Conservation (phyloP, 2,888 invertebrate species). For the Andrena bicolor region DNA sequence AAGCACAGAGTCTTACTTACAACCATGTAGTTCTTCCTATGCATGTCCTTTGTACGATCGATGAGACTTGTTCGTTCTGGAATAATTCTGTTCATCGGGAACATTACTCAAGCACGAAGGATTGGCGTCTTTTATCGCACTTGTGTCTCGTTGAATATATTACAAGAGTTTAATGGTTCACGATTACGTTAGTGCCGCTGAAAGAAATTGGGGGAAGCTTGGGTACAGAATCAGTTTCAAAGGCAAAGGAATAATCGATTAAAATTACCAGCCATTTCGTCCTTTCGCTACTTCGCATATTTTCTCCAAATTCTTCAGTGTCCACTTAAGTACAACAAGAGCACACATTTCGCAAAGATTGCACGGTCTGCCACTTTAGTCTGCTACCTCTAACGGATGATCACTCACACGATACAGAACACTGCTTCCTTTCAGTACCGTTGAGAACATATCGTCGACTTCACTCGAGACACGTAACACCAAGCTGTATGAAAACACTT, state of each 20-base stretch:
- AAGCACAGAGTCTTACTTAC: constrained; percentile 57
- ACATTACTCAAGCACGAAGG: constrained; percentile 50
- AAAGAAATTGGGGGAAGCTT: constrained; percentile 35
- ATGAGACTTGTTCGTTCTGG: constrained; percentile 36
- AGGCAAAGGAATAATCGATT: neutral
- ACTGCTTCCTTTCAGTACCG: constrained; percentile 18
- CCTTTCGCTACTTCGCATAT: neutral
- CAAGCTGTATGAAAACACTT: constrained; percentile 17
- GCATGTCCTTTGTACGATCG: constrained; percentile 59
- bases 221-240: neutral
- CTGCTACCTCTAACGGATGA: constrained; percentile 75
- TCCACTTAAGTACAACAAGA: constrained; percentile 29
- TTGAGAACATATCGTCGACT: constrained; percentile 5
- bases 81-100: constrained; percentile 13
- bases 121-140: constrained; percentile 38
- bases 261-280: neutral
- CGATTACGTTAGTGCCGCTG: neutral
- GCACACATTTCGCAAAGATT: constrained; percentile 56
- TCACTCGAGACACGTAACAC: constrained; percentile 14
- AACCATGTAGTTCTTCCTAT: constrained; percentile 55
- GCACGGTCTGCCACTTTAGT: constrained; percentile 81
- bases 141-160: constrained; percentile 12
- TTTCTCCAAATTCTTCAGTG: constrained; percentile 37
- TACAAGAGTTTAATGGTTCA: constrained; percentile 2
- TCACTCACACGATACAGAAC: constrained; percentile 47